Base-by-base conservation (phyloP, 2,113 vertebrate genomes). In the Sebastes schlegelii region DNA sequence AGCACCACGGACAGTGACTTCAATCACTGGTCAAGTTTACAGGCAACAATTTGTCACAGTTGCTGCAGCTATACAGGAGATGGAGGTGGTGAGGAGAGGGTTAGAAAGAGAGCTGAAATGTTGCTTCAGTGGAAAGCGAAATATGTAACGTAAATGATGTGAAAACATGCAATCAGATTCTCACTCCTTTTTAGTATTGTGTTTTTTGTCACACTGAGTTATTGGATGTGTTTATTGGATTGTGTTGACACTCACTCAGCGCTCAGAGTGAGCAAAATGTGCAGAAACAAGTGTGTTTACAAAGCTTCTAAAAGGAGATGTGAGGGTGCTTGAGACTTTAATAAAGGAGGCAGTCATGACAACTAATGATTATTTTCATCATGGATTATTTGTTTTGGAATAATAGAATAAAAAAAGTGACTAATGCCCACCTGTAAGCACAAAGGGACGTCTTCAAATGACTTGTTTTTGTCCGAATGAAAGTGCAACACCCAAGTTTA, bases 1-100 rank as follows among this genome's bases (percentile, higher is more conserved):
- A 95, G 93, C 90, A 94, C 93, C 92, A 91, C 4, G 93, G 95
- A 95, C 91, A 94, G 95, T 14, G 84, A 54, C 92, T 65, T 34
- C 46, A 43, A 34, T 46, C 45, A 2, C 19, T 6, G 67, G 65
- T 49, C 73, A 75, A 34, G 63, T 65, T 16, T 40, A 45, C 71
- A 45, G 74, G 73, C 51, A 43, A 8, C 61, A 13, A 21, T 60
- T 14, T 49, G 64, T 80, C 48, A 57, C 4, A 0, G 42, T 11
- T 23, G 17, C 57, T 51, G 63, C 64, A 4, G 51, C 63, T 67
- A 49, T 67, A 49, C 23, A 34, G 6, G 17, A 26, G 69, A 23
- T 8, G 52, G 26, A 54, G 49, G 73, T 16, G 60, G 16, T 64
- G 54, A 54, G 55, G 4, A 0, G 10, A 42, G 7, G 49, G 34